Conservation (phyloP, 2,113 vertebrate species). For the Thymallus thymallus region DNA sequence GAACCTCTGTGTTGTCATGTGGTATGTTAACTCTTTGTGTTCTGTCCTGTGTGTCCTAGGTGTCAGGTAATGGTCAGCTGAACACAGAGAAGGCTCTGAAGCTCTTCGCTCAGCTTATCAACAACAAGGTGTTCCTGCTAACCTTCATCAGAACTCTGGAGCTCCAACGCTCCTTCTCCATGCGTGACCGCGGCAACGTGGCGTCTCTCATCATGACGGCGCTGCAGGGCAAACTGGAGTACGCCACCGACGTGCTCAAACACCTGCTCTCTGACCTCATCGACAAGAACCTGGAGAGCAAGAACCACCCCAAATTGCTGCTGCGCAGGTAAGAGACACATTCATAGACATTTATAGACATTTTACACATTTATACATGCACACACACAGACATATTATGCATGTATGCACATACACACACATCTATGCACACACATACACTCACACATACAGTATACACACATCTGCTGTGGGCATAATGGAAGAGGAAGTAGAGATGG, state of each 20-base stretch:
- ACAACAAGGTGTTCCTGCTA: slow-evolving; percentile 98
- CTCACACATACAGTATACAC: not conserved
- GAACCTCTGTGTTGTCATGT: too few species aligned
- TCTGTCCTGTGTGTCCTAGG: slow-evolving; percentile 68
- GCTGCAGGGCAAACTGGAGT: slow-evolving; percentile 93
- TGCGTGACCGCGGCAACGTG: slow-evolving; percentile 96
- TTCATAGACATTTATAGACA: not conserved
- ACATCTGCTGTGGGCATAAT: not conserved
- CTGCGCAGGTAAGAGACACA: slow-evolving; percentile 82
- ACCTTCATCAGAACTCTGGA: slow-evolving; percentile 96
- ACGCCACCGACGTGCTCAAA: slow-evolving; percentile 95
- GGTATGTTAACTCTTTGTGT: not conserved
- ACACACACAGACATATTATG: too few species aligned
- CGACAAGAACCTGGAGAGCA: slow-evolving; percentile 96
- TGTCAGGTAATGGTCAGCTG: slow-evolving; percentile 93
- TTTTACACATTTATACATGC: too few species aligned
- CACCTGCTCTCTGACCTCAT: slow-evolving; percentile 96
- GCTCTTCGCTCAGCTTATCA: slow-evolving; percentile 95
- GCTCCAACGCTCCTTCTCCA: slow-evolving; percentile 95
- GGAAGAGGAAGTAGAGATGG: not conserved
- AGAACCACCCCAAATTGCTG: slow-evolving; percentile 98
- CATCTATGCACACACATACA: too few species aligned
- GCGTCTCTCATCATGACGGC: slow-evolving; percentile 99
- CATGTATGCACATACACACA: too few species aligned
- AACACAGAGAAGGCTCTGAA: slow-evolving; percentile 95